Base-by-base conservation (phyloP, 1,140 invertebrate species). In the Aphis gossypii region DNA sequence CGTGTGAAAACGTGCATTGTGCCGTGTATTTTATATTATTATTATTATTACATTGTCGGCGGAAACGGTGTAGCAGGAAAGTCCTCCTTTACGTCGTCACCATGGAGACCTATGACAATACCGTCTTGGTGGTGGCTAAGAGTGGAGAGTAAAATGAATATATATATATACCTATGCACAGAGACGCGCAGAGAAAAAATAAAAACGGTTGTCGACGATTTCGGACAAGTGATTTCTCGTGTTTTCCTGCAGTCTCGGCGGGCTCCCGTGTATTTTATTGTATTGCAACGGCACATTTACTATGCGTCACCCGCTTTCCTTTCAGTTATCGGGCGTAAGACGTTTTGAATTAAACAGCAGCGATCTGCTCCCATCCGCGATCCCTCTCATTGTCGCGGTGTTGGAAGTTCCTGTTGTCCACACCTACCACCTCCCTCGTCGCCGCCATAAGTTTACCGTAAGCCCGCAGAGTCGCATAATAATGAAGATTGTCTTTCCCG, bases 201-300 rank as follows among this genome's bases (percentile, higher is more conserved):
- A 30, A 88, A 82, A 92, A 84, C 76, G 92, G 76, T 93, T 86
- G 92, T 86, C 92, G 92, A 84, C 92, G 92, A 93, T 86, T 84
- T 93, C 82, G 92, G 92, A 93, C 92, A 84, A 93, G 92, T 93
- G 92, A 84, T 93, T 86, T 93, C 92, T 93, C 76, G 76, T 86
- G 82, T 93, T 60, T 76, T 90, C 35, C 54, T 41, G 21, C 51
- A 35, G 30, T 60, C 89, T 41, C 89, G 54, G 56, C 41, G 54
- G 35, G 23, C 54, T 56, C 35, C 88, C n/a, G 30, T 76, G 60
- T 76, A 76, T 76, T 76, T 76, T 20, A 76, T 76, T 35, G 30
- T 76, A 11, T 76, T 18, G 35, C 25, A 8, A 23, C 25, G 21
- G 87, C 46, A 76, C 60, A 76, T 76, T 76, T 76, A 76, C 60